Conservation (phyloP, 2,113 vertebrate species). For the Cichladusa arquata region DNA sequence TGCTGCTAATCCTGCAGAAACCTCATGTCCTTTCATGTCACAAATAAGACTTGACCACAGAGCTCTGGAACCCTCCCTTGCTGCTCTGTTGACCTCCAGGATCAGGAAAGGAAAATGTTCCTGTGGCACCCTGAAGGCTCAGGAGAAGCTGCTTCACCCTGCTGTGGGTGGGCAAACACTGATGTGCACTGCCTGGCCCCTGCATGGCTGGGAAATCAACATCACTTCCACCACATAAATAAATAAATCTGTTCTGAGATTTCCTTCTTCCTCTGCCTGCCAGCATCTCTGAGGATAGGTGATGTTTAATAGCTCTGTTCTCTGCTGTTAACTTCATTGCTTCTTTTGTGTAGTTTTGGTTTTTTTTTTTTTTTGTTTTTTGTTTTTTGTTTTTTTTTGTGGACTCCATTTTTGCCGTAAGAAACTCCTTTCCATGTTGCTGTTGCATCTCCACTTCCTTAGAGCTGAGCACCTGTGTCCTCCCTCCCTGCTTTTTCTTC, state of each 20-base stretch:
- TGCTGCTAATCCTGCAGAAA: neutral
- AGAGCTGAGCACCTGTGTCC: neutral
- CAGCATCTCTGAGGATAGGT: neutral
- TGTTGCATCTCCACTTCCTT: neutral
- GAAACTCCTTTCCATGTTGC: neutral
- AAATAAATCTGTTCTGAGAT: neutral
- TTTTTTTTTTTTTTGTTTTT: no score
- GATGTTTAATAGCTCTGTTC: neutral
- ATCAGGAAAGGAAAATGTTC: neutral
- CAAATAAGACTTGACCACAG: neutral
- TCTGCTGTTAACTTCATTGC: neutral
- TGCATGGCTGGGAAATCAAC: neutral
- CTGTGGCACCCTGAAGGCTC: neutral
- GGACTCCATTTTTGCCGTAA: fast-evolving
- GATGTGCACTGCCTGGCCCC: fast-evolving
- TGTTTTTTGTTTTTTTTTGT: no score
- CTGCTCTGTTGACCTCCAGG: neutral
- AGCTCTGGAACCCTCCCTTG: neutral
- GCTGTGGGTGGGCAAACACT: neutral
- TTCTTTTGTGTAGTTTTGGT: neutral
- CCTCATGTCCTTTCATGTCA: neutral
- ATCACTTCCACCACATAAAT: neutral
- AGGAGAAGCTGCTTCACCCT: neutral
- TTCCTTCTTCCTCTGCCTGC: neutral
- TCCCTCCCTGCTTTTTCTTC: neutral